Base-by-base conservation (phyloP, 2,888 invertebrate species). In the Alloplasta piceator region DNA sequence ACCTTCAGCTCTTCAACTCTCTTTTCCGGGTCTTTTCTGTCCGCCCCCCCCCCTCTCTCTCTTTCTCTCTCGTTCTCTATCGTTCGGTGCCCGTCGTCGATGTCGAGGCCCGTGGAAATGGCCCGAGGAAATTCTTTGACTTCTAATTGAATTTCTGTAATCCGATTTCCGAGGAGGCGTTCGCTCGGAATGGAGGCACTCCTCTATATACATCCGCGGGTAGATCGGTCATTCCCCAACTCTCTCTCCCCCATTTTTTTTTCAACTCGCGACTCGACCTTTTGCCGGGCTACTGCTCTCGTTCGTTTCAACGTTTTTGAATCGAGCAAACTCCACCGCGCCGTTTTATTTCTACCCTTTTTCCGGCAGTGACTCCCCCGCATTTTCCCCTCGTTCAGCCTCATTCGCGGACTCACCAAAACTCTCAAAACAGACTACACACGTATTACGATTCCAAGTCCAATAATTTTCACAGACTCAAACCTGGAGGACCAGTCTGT, bases 101-200 rank as follows among this genome's bases (percentile, higher is more conserved):
- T 74, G 80, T 63, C 64, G 75, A 73, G 84, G 85, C 80, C 83
- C 86, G 87, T 88, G 87, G 83, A 89, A 88, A 87, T 88, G 87
- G 85, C 82, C 77, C 72, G 84, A 79, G 84, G 86, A 85, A 86
- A 88, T 89, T 89, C 87, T 89, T 87, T 85, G 85, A 83, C 86
- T 87, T 85, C 88, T 90, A 89, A 89, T 90, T 89, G 88, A 90
- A 90, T 90, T 90, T 87, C 85, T 83, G 84, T 89, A 88, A 91
- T 90, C 90, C 87, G 88, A 90, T 91, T 90, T 87, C 84, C 86
- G 87, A 80, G 78, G 84, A 74, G 82, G 82, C 80, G 82, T 74
- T 83, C 73, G 68, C 83, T 60, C 67, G 68, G 72, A 68, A 79
- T 74, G 26, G 3, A 48, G 56, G 73, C 48, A 56, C 67, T 26